A percentile compares a stretch with the other conserved stretches of the same genome.
phyloP scores from a whole-genome alignment of 2,888 invertebrate species.

The Onthophagus sagittarius region DNA sequence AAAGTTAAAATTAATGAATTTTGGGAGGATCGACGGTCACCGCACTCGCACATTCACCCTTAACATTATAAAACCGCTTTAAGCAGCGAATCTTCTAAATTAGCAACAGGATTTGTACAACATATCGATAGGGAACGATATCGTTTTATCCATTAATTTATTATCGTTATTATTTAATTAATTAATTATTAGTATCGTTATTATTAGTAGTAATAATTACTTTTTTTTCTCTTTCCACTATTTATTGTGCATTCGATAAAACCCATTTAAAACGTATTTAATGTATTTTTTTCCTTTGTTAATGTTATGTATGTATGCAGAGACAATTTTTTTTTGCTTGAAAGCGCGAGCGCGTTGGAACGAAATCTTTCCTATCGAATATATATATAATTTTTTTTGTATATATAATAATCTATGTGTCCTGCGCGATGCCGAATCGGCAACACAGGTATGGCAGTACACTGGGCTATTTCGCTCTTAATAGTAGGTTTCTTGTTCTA shows the following conservation, averaged over 20 bases:
- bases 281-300: constrained; percentile 17
- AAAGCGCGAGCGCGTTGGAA: constrained; percentile 33
- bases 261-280: constrained; percentile 22
- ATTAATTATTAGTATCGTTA: constrained; percentile 19
- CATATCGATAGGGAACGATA: constrained; percentile 45
- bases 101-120: constrained; percentile 49
- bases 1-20: constrained; percentile 16
- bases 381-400: constrained; percentile 25
- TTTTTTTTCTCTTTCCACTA: constrained; percentile 16
- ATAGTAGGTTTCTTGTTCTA: constrained; percentile 99
- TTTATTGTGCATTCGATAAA: constrained; percentile 31
- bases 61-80: constrained; percentile 30
- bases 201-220: constrained; percentile 25
- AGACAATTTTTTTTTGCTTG: constrained; percentile 27
- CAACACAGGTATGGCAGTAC: constrained; percentile 30
- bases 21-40: constrained; percentile 15
- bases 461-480: constrained; percentile 51
- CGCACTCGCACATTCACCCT: constrained; percentile 24
- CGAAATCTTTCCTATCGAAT: constrained; percentile 45
- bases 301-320: constrained; percentile 30
- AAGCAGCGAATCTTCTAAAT: constrained; percentile 42
- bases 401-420: constrained; percentile 31
- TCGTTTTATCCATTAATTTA: constrained; percentile 33
- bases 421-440: constrained; percentile 25
- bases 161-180: constrained; percentile 25